Conservation (phyloP, 2,113 vertebrate genomes). For the Gymnogyps californianus region DNA sequence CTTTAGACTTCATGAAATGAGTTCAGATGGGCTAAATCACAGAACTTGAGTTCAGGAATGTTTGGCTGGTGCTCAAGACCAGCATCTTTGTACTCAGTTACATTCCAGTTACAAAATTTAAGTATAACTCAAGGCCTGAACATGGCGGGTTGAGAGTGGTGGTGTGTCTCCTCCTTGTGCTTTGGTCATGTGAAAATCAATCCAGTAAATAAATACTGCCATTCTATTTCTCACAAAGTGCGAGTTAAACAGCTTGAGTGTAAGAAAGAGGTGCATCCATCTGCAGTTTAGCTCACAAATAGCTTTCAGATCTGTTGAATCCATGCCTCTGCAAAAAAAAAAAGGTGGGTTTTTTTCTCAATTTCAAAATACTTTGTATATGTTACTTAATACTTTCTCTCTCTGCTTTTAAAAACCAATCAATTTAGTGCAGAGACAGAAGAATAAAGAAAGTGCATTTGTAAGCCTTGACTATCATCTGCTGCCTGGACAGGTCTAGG, state of each 20-base stretch:
- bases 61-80: not conserved
- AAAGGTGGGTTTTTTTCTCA: not conserved
- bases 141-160: rapidly evolving
- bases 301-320: not conserved
- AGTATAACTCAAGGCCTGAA: not conserved
- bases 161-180: not conserved
- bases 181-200: not conserved
- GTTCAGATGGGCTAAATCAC: not conserved
- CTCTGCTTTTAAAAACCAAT: not conserved
- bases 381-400: not conserved
- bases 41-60: not conserved
- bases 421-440: not conserved
- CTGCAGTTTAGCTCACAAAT: not conserved
- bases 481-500: not conserved
- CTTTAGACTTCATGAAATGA: not conserved
- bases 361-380: not conserved
- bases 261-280: not conserved
- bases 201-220: not conserved
- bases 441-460: not conserved
- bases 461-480: not conserved
- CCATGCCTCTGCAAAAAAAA: not conserved
- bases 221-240: not conserved
- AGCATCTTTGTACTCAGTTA: not conserved
- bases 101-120: not conserved
- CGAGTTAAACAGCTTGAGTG: not conserved